Conservation (phyloP, 2,888 invertebrate species). For the Protophormia terraenovae region DNA sequence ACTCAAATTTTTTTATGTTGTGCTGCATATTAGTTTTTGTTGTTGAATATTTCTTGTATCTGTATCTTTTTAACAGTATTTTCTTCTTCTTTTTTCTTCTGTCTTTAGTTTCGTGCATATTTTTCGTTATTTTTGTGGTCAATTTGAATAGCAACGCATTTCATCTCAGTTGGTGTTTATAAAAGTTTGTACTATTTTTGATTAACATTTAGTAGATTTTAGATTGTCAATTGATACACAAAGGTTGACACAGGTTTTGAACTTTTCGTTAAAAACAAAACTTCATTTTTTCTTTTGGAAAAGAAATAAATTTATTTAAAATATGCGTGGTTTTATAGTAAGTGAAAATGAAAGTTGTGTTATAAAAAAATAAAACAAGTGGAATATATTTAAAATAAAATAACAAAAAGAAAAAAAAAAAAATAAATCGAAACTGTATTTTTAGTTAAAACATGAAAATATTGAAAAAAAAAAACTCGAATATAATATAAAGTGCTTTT, state of each 20-base stretch:
- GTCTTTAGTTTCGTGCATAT: not conserved
- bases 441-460: not conserved
- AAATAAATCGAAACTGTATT: not conserved
- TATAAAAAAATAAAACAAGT: not conserved
- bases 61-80: conserved; percentile 17
- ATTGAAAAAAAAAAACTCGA: too few relatives aligned
- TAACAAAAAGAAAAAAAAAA: not conserved
- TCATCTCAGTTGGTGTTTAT: conserved; percentile 72
- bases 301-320: conserved; percentile 43
- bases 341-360: conserved; percentile 68
- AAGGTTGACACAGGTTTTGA: conserved; percentile 64
- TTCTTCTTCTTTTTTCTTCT: conserved; percentile 29
- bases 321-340: conserved; percentile 78
- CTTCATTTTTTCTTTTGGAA: not conserved
- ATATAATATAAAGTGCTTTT: too few relatives aligned
- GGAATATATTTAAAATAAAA: not conserved
- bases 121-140: conserved; percentile 51
- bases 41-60: not conserved
- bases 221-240: conserved; percentile 75
- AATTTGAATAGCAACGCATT: conserved; percentile 60
- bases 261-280: not conserved
- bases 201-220: conserved; percentile 79
- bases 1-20: not conserved
- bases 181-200: conserved; percentile 76
- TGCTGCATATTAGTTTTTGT: not conserved